Evolutionary conservation across 2,888 invertebrate species (phyloP).

Genomic region (Zeuzera pyrina): DNA sequence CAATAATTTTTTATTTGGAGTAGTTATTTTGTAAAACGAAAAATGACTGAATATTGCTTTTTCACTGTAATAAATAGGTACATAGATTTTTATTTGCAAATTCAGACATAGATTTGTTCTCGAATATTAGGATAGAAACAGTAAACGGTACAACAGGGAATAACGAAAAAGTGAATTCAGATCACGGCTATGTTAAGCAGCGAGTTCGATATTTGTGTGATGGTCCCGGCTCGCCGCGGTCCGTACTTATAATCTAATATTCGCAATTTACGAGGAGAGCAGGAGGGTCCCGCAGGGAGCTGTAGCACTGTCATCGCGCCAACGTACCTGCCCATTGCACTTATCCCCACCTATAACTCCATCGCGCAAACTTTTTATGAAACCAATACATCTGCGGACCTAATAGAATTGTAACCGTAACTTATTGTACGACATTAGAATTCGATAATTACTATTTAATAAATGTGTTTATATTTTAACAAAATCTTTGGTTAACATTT

Average conservation of each 20-base stretch:
- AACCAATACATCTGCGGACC: background rate
- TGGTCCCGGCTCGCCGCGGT: conserved; percentile 53
- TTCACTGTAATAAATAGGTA: too few relatives aligned
- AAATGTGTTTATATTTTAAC: too few relatives aligned
- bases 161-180: conserved; percentile 51
- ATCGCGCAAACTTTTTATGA: conserved; percentile 17
- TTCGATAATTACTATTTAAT: too few relatives aligned
- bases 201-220: conserved; percentile 61
- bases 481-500: too few relatives aligned
- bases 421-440: too few relatives aligned
- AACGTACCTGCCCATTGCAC: conserved; percentile 57
- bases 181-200: conserved; percentile 55
- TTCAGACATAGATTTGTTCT: too few relatives aligned
- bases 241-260: conserved; percentile 72
- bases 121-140: too few relatives aligned
- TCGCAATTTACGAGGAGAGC: conserved; percentile 71
- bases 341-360: conserved; percentile 47
- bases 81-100: too few relatives aligned
- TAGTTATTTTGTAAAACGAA: too few relatives aligned
- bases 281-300: conserved; percentile 55
- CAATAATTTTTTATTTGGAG: too few relatives aligned
- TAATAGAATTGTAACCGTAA: too few relatives aligned
- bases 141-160: conserved; percentile 40
- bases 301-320: conserved; percentile 62
- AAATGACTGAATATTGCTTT: too few relatives aligned